Evolutionary conservation across 2,888 invertebrate species (phyloP), one percentile per base, ranked within the genome.

Genomic region (Acrobasis repandana): DNA sequence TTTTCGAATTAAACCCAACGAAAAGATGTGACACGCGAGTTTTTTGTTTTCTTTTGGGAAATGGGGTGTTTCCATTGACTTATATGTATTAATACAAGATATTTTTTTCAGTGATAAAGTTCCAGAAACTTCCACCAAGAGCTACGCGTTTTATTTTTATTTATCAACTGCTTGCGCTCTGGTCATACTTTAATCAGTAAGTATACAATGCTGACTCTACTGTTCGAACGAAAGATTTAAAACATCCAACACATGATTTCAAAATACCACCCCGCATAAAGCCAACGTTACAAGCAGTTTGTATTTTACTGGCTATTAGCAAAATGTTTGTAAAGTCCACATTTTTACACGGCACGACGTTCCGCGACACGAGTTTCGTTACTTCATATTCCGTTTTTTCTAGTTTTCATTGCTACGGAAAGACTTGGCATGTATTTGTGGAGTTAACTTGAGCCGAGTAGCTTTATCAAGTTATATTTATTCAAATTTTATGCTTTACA

Each of bases 221-320:
- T n/a, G n/a, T n/a, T n/a, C n/a, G n/a, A n/a, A n/a, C n/a, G n/a
- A n/a, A n/a, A n/a, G n/a, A n/a, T n/a, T n/a, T n/a, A 28, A 28
- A 28, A 28, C 28, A 28, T 28, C 4, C 28, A 28, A 28, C 28
- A 28, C 28, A 8, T 28, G 28, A 38, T 54, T 38, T 54, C 38
- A 56, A 56, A 56, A 62, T 63, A 49, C n/a, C 14, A 14, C 43
- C 51, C 60, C 54, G 65, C 68, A 8, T 72, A 67, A 74, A 74
- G 69, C 73, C 72, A 79, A 77, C 73, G 72, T 73, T 72, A 76
- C 76, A 75, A 74, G 74, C 74, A 73, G 70, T 71, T 68, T 65
- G 68, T 70, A 66, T 70, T 68, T 61, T 70, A 70, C 71, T 70
- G 67, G 65, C 75, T 76, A 78, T 79, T 79, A 79, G 74, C 63